Percentiles rank a stretch among this genome's conserved stretches.
Conservation (phyloP, 2,113 vertebrate genomes). For the Bungarus multicinctus region DNA sequence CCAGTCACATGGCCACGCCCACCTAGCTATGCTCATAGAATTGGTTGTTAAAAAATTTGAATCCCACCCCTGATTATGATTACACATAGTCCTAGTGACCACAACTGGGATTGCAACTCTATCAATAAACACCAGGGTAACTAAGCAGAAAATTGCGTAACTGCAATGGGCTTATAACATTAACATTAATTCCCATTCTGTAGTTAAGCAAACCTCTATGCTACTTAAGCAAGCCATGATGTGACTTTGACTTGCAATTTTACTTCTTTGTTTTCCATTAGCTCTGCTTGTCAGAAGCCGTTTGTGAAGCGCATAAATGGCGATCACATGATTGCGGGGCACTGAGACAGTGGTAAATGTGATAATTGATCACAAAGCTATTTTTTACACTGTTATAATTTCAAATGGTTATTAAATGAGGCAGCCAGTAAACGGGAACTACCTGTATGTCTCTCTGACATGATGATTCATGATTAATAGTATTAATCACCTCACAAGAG, state of each 20-base stretch:
- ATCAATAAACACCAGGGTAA: neutral
- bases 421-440: neutral
- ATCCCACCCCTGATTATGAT: neutral
- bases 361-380: neutral
- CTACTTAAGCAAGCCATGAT: neutral
- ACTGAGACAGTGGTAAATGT: neutral
- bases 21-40: too few species aligned
- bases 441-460: neutral
- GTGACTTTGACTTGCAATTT: neutral
- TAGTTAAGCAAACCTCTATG: neutral
- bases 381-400: neutral
- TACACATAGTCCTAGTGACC: neutral
- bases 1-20: too few species aligned
- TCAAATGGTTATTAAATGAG: neutral
- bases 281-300: neutral
- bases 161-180: neutral
- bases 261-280: neutral
- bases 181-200: neutral
- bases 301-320: neutral
- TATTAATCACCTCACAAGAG: neutral
- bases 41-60: too few species aligned
- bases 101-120: neutral
- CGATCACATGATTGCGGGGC: neutral
- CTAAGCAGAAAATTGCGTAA: neutral
- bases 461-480: neutral